Evolutionary conservation across 2,888 invertebrate genomes (phyloP).

Genomic region (Dioctria rufipes): DNA sequence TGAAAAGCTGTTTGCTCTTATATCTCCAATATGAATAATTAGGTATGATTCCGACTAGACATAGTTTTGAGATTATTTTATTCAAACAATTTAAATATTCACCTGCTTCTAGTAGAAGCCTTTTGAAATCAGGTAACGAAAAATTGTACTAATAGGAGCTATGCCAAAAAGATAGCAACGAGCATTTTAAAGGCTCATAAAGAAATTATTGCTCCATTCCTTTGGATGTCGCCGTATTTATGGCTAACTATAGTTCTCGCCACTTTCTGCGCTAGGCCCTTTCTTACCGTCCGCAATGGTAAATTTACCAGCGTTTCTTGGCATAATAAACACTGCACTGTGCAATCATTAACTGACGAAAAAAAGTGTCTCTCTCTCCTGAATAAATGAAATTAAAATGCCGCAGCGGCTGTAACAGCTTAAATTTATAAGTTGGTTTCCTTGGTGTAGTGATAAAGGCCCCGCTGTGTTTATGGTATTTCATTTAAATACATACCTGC

Average conservation of each 20-base stretch:
- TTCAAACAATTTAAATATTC: no score
- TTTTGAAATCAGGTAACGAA: no score
- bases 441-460: constrained; percentile 23
- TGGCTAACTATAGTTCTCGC: neutral
- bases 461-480: constrained; percentile 27
- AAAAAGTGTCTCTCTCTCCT: neutral
- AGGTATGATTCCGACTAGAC: no score
- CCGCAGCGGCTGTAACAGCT: neutral
- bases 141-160: no score
- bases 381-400: neutral
- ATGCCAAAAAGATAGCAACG: neutral
- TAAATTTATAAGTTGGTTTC: neutral
- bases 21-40: no score
- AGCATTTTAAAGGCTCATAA: constrained; percentile 18
- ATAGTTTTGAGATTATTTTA: no score
- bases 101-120: no score
- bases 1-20: no score
- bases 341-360: constrained; percentile 1
- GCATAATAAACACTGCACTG: constrained; percentile 1
- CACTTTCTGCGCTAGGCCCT: neutral
- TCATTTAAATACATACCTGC: neutral
- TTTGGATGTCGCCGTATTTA: constrained; percentile 39
- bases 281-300: neutral
- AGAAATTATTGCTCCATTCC: constrained; percentile 9
- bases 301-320: constrained; percentile 26